Conservation (phyloP, 1,140 invertebrate genomes). For the Schlechtendalia chinensis region DNA sequence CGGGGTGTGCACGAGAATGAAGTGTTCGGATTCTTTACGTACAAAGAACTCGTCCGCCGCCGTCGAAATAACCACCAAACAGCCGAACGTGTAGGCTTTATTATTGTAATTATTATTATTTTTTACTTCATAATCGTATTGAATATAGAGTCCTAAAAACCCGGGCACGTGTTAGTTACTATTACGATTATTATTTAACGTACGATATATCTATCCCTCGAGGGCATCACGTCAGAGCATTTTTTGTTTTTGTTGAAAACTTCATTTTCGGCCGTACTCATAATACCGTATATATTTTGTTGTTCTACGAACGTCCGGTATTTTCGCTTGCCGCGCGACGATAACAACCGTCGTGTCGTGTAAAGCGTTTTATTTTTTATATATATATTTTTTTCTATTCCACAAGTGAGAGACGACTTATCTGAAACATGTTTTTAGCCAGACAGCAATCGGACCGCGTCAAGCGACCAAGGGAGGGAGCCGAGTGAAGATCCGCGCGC, state of each 20-base stretch:
- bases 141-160: too few relatives aligned
- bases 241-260: too few relatives aligned
- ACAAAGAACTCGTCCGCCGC: not conserved
- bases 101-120: not conserved
- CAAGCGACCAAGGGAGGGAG: not conserved
- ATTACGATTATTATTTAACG: too few relatives aligned
- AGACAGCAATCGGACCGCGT: not conserved
- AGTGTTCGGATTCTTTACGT: not conserved
- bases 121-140: not conserved
- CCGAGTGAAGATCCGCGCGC: not conserved
- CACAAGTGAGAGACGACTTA: constrained; percentile 12
- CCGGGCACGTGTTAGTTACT: not conserved
- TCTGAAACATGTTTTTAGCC: constrained; percentile 33
- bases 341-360: constrained; percentile 3
- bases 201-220: too few relatives aligned
- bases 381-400: not conserved
- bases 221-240: too few relatives aligned
- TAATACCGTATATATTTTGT: too few relatives aligned
- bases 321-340: not conserved
- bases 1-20: constrained; percentile 29
- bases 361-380: not conserved
- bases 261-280: too few relatives aligned
- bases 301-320: too few relatives aligned
- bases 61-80: not conserved
- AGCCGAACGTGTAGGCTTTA: not conserved